phyloP scores from a whole-genome alignment of 1,140 invertebrate species.

The Drosophila miranda region DNA sequence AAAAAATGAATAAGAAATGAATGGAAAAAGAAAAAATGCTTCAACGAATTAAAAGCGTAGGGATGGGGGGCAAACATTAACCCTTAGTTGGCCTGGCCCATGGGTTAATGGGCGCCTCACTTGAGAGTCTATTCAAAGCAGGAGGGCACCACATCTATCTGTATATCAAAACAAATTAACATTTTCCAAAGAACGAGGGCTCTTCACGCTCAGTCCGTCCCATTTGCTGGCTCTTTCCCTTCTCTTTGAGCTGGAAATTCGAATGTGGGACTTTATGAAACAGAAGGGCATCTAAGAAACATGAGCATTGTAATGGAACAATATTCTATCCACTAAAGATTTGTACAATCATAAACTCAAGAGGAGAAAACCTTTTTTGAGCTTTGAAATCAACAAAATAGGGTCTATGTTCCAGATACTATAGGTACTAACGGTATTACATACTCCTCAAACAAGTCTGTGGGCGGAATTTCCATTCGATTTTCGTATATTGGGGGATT shows the following conservation, averaged over 20 bases:
- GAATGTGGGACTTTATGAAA: no score
- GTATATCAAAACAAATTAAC: slow-evolving; percentile 6
- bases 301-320: no score
- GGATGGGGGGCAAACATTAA: slow-evolving; percentile 9
- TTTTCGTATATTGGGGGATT: background rate
- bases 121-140: slow-evolving; percentile 20
- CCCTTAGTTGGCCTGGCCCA: slow-evolving; percentile 23
- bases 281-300: no score
- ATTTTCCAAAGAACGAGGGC: slow-evolving; percentile 6
- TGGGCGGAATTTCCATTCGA: background rate
- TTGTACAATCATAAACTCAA: no score
- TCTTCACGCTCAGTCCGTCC: background rate
- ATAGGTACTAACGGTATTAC: no score
- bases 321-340: no score
- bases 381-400: no score
- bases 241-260: background rate
- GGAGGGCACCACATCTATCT: no score
- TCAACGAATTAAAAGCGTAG: slow-evolving; percentile 28
- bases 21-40: slow-evolving; percentile 16
- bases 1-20: slow-evolving; percentile 4
- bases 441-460: background rate
- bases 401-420: no score
- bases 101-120: slow-evolving; percentile 24
- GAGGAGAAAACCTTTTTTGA: no score
- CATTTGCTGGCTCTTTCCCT: background rate